A percentile compares a stretch with the other conserved stretches of the same genome.
Conservation (phyloP, 1,140 invertebrate genomes). For the Philotrypesis tridentata region DNA sequence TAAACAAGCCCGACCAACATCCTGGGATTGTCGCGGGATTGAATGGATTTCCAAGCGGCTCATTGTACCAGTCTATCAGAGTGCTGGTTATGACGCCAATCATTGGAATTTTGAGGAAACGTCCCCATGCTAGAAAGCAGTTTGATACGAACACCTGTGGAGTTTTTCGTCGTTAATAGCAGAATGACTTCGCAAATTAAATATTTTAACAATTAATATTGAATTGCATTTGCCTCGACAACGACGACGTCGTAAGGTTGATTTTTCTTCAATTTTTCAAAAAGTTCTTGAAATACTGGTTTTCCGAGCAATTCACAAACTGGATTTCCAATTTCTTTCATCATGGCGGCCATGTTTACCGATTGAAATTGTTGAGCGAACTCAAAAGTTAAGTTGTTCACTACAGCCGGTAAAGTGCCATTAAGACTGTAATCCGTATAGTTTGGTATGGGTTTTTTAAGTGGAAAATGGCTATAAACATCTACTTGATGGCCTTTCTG, state of each 20-base stretch:
- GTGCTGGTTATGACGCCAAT: constrained; percentile 68
- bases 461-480: constrained; percentile 66
- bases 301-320: constrained; percentile 52
- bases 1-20: constrained; percentile 59
- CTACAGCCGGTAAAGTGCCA: constrained; percentile 35
- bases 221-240: constrained; percentile 47
- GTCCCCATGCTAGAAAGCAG: constrained; percentile 75
- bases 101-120: constrained; percentile 76
- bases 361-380: constrained; percentile 17
- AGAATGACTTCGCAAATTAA: no score
- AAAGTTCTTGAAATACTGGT: constrained; percentile 50
- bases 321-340: constrained; percentile 38
- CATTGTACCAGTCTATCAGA: constrained; percentile 40
- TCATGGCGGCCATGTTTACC: constrained; percentile 21
- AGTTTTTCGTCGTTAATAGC: constrained; percentile 9
- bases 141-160: constrained; percentile 59
- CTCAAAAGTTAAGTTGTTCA: constrained; percentile 53
- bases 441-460: constrained; percentile 62
- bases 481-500: constrained; percentile 69
- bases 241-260: constrained; percentile 53
- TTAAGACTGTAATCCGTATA: constrained; percentile 60
- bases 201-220: no score
- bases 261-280: constrained; percentile 46
- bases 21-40: constrained; percentile 75
- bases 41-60: constrained; percentile 76